Base-by-base conservation (phyloP, 2,113 vertebrate genomes). In the Chaenocephalus aceratus region DNA sequence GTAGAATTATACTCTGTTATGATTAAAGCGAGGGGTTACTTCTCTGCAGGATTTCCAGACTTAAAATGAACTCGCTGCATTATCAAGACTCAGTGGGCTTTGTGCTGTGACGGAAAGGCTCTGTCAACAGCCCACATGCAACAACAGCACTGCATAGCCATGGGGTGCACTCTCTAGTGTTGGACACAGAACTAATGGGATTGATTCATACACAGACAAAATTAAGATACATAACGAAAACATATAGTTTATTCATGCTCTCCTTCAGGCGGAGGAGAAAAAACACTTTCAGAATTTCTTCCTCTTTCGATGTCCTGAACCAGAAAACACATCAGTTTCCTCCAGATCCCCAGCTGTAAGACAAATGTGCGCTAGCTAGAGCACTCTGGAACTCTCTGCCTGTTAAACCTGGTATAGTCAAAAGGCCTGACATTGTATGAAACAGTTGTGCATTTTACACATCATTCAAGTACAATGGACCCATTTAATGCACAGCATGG, bases 291-390 rank as follows among this genome's bases (percentile, higher is more conserved):
- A 58, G 52, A 65, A 53, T 70, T 73, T 58, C 53, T 62, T 41
- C 26, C 59, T 67, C 46, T 61, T 63, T 18, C 70, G 3, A 4
- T 56, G 30, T 23, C 44, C 49, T 45, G 49, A 58, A 54, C 4
- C 45, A 53, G 63, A 71, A 87, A 85, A 83, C 60, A 79, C 53
- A 80, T 65, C 56, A 64, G 61, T 78, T 78, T 59, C 60, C 65
- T 51, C n/a, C 63, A 91, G 75, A 79, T 68, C 68, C 83, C 77
- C 49, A 41, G 78, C 84, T 79, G 77, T 51, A 23, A 77, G 85
- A 80, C 16, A 72, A 66, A 79, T 46, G 5, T 75, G 16, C 34
- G 45, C 53, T 77, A 34, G 45, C 53, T 77, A 34, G 6, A 79
- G 16, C 45, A 51, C 53, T 77, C 30, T 16, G 52, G 53, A 64